These are phyloP conservation scores for Axea sp. DNA, from an alignment of 2,888 invertebrate genomes.

Conservation along the genomic window DNA sequence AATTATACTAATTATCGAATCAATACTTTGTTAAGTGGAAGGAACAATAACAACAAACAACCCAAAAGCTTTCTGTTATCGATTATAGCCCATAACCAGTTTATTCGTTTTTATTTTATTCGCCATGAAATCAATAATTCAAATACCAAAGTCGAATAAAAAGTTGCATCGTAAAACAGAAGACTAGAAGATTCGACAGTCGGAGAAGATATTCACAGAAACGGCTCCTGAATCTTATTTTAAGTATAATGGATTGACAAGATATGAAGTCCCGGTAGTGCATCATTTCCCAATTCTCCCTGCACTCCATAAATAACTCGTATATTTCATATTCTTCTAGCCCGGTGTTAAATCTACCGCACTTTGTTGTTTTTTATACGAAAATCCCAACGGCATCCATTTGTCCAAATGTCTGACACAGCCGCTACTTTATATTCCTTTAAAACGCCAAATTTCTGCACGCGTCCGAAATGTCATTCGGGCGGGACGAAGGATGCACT, in stretches of 20 bases:
- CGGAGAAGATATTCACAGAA: constrained; percentile 4
- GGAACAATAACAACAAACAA: no score
- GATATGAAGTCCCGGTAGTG: constrained; percentile 40
- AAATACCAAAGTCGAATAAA: no score
- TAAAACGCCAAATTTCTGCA: constrained; percentile 47
- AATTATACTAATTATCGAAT: no score
- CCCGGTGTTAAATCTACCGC: constrained; percentile 33
- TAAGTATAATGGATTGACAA: constrained; percentile 34
- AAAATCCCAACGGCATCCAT: constrained; percentile 50
- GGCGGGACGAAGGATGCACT: constrained; percentile 3
- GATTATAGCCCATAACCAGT: no score
- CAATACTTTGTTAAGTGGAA: no score
- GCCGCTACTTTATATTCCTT: constrained; percentile 47
- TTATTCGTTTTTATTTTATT: no score
- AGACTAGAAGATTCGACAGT: not conserved
- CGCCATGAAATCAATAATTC: no score
- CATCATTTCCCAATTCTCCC: constrained; percentile 30
- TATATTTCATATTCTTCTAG: constrained; percentile 34
- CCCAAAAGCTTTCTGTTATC: no score
- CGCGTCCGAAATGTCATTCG: constrained; percentile 27
- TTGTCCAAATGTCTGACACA: constrained; percentile 48
- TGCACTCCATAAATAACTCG: constrained; percentile 47
- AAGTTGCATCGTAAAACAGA: no score
- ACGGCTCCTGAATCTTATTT: constrained; percentile 29
- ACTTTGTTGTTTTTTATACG: constrained; percentile 44